phyloP scores from a whole-genome alignment of 2,888 invertebrate genomes.

The Acleris literana region DNA sequence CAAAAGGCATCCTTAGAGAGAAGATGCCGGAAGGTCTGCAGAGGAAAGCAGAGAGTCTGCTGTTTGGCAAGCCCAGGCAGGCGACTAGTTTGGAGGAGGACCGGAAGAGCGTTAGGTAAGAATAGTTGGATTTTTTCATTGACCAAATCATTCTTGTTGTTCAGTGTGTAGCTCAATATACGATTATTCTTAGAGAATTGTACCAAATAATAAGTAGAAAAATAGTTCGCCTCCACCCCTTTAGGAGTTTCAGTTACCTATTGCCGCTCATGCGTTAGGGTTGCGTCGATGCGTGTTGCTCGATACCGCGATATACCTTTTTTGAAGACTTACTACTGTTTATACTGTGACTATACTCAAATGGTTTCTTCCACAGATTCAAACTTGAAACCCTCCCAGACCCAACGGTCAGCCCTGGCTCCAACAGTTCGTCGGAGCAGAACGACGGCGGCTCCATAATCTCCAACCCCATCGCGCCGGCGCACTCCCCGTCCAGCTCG shows the following conservation, averaged over 20 bases:
- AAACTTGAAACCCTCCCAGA: slow-evolving; percentile 70
- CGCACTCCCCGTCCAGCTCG: slow-evolving; percentile 47
- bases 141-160: no score
- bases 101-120: slow-evolving; percentile 87
- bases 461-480: slow-evolving; percentile 46
- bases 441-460: slow-evolving; percentile 77
- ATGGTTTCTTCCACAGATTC: slow-evolving; percentile 54
- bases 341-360: background rate
- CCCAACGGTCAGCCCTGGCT: slow-evolving; percentile 75
- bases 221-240: no score
- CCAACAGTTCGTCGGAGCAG: slow-evolving; percentile 78
- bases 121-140: background rate
- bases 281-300: no score
- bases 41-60: slow-evolving; percentile 59
- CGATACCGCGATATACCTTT: no score
- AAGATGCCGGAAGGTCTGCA: slow-evolving; percentile 69
- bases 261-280: no score
- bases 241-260: no score
- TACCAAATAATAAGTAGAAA: no score
- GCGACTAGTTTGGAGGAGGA: slow-evolving; percentile 86
- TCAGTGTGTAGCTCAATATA: no score
- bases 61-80: slow-evolving; percentile 58
- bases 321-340: no score
- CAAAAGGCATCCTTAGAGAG: slow-evolving; percentile 86
- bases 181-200: no score